phyloP scores from a whole-genome alignment of 2,888 invertebrate genomes.

The Hyles lineata region DNA sequence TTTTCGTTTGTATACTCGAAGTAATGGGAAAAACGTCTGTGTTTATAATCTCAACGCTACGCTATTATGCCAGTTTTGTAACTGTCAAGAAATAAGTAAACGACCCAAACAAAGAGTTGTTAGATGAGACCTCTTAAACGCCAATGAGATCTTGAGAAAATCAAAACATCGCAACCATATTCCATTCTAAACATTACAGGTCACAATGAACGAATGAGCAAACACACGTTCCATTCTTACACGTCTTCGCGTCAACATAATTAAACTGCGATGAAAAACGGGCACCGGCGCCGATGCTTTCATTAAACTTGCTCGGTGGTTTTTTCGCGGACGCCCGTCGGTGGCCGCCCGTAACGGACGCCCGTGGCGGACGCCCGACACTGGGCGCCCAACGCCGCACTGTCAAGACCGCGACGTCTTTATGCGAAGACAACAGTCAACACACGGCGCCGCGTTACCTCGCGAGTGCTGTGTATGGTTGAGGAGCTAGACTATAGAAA shows the following conservation, averaged over 20 bases:
- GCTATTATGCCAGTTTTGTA: no score
- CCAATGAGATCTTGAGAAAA: no score
- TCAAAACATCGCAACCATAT: no score
- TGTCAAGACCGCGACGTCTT: conserved; percentile 46
- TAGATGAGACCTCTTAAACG: no score
- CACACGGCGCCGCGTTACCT: conserved; percentile 27
- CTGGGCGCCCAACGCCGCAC: conserved; percentile 23
- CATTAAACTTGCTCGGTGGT: conserved; percentile 27
- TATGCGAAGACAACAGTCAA: conserved; percentile 45
- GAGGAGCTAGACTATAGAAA: neutral
- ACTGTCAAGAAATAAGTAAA: no score
- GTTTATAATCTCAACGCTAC: no score
- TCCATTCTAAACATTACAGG: no score
- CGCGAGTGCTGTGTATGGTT: conserved; percentile 15
- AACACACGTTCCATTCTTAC: conserved; percentile 1
- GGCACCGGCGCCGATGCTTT: conserved; percentile 30
- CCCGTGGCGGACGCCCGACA: neutral
- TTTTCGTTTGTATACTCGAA: no score
- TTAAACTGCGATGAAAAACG: conserved; percentile 19
- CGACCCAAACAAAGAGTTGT: no score
- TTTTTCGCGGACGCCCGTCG: conserved; percentile 26
- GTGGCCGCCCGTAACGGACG: neutral
- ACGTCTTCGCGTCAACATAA: conserved; percentile 12
- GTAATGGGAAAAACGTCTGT: no score
- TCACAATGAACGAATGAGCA: neutral